Conservation (phyloP, 2,113 vertebrate genomes). For the Epinephelus moara region DNA sequence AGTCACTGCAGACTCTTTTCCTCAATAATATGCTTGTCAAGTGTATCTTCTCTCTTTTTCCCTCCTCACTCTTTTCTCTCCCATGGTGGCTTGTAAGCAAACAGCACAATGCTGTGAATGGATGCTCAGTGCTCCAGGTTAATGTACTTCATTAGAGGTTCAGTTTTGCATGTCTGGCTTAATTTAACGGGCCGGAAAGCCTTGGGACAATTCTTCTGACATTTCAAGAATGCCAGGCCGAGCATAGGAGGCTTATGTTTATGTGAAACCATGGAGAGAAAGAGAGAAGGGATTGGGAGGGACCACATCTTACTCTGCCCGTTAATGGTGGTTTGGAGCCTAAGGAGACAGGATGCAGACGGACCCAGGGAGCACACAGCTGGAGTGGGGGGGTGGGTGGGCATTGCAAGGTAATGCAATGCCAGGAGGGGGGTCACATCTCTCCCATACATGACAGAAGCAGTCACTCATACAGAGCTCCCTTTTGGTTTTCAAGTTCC, state of each 20-base stretch:
- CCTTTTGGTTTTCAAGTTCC: conserved; percentile 40
- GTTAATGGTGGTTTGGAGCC: conserved; percentile 66
- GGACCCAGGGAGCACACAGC: conserved; percentile 54
- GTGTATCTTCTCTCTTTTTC: conserved; percentile 11
- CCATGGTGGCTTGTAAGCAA: conserved; percentile 50
- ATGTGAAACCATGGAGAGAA: conserved; percentile 45
- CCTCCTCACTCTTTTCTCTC: conserved; percentile 2
- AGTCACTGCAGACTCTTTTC: conserved; percentile 35
- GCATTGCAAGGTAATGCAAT: conserved; percentile 43
- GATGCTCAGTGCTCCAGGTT: conserved; percentile 65
- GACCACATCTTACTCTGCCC: conserved; percentile 43
- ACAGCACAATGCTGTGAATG: conserved; percentile 54
- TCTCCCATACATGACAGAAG: conserved; percentile 43
- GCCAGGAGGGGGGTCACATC: conserved; percentile 45
- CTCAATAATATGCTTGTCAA: conserved; percentile 54
- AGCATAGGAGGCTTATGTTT: conserved; percentile 58
- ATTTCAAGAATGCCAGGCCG: conserved; percentile 73
- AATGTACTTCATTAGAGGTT: conserved; percentile 78
- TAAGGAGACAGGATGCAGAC: conserved; percentile 55
- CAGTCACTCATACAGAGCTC: conserved; percentile 46
- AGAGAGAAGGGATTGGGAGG: conserved; percentile 21
- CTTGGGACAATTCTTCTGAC: conserved; percentile 77
- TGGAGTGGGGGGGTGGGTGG: conserved; percentile 19
- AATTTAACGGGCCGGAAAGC: conserved; percentile 70
- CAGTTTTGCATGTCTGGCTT: conserved; percentile 74